A percentile compares a stretch with the other conserved stretches of the same genome.
phyloP scores from a whole-genome alignment of 2,888 invertebrate species.

The Julus scandinavius region DNA sequence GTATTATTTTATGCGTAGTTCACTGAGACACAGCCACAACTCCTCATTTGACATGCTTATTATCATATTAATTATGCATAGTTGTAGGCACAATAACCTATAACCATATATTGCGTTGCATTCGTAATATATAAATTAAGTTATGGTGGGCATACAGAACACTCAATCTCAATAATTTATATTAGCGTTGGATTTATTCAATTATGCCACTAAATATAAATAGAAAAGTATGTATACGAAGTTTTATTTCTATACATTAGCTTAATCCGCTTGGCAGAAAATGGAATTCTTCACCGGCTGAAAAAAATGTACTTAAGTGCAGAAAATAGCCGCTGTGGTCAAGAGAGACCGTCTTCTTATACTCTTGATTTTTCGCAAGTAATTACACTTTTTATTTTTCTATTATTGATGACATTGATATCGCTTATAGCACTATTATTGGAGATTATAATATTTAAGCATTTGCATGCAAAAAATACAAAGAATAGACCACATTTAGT shows the following conservation, averaged over 20 bases:
- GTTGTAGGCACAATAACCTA: neutral
- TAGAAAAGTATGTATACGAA: too few species aligned
- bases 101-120: neutral
- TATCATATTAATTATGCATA: neutral
- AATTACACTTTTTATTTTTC: slow-evolving; percentile 21
- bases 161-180: neutral
- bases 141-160: too few species aligned
- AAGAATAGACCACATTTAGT: neutral
- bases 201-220: neutral
- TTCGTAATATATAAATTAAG: too few species aligned
- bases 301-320: neutral
- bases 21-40: too few species aligned
- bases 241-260: neutral
- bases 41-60: neutral
- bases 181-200: neutral
- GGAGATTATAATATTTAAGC: neutral
- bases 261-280: neutral
- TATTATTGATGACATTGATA: neutral
- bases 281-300: slow-evolving; percentile 33
- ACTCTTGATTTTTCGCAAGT: slow-evolving; percentile 37
- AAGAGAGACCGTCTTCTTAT: neutral
- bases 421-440: neutral
- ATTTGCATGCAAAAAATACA: neutral
- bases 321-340: neutral
- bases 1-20: neutral